Evolutionary conservation across 92 coral and sea anemone species (phyloP), one percentile per base, ranked within the genome.

Genomic region (Pocillopora meandrina): DNA sequence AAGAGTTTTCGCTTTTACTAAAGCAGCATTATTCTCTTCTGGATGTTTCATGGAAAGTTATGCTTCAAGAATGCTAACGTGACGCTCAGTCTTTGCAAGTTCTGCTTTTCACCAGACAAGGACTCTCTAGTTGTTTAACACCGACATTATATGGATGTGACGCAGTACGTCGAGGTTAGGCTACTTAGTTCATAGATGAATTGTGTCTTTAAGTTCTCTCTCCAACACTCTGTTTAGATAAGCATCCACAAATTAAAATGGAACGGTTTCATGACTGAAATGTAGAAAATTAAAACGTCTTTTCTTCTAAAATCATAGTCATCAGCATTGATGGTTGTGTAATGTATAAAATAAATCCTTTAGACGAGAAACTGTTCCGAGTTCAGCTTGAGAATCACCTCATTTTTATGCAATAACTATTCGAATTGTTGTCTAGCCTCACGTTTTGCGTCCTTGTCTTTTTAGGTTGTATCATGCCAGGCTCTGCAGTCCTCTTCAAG

Each of bases 91-190:
- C 19, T 2, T 13, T 81, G 5, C 33, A 15, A 71, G 71, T 81
- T 35, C 52, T 2, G 12, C 18, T 81, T n/a, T 0, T 9, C 23
- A 75, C 16, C 56, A 1, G 2, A 1, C 1, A 0, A 0, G 1
- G 1, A 21, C 12, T 2, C 13, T 14, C 57, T 6, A 56, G 69
- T 34, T 81, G 85, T 31, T 33, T 70, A 8, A 70, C 42, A 81
- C 76, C 77, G 2, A 76, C 60, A 70, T 34, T 81, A 12, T 71
- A 81, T 35, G 85, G 85, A 0, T 81, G 85, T 59, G 77, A 42
- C 49, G 49, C 49, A 35, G 47, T 81, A 70, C 76, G 56, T 5
- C 2, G 61, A 59, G 85, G 77, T 81, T 56, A 47, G 71, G 6
- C 0, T 64, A 23, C 26, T 13, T 4, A 23, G 26, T 23, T 23